Base-by-base conservation (phyloP, 2,113 vertebrate genomes). In the Melanostigma gelatinosum region DNA sequence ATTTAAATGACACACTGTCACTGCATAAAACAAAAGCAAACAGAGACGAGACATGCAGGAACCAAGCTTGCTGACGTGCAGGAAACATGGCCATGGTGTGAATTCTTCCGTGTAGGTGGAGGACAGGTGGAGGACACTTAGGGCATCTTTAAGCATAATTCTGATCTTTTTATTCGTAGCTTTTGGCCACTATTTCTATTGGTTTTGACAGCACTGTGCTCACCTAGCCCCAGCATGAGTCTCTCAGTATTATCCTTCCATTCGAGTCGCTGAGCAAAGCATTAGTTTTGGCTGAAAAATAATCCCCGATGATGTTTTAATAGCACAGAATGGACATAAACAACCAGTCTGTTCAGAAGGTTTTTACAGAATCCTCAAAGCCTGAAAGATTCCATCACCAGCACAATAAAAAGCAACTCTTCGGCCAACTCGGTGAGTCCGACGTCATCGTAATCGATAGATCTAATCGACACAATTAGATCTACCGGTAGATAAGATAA, bases 1-100 rank as follows among this genome's bases (percentile, higher is more conserved):
- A 80, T 81, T 89, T 70, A 82, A 82, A 88, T 89, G 79, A 85
- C 73, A 88, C 77, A 80, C 83, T 3, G 16, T 66, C 78, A 57
- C 77, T 29, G 85, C 42, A 66, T 32, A 29, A 78, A 75, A 87
- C 82, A 87, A 88, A 84, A 72, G 58, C 50, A 85, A 55, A 72
- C 48, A 57, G n/a, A 57, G 54, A 57, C 4, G 54, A 27, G 54
- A 66, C 58, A 77, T 72, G 54, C 50, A 38, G 60, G 54, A 44
- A 77, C 65, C 69, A 54, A 72, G 70, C 74, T 46, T 22, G 44
- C 55, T 68, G 70, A 77, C 36, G 54, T 66, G 65, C 46, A 40
- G 46, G 54, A 79, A 68, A 70, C 46, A 80, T 77, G 77, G 61
- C 40, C 22, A 38, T 24, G 27, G 40, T 65, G 29, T 54, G 60